Evolutionary conservation across 2,888 invertebrate genomes (phyloP).

Genomic region (Odontocerum albicorne): DNA sequence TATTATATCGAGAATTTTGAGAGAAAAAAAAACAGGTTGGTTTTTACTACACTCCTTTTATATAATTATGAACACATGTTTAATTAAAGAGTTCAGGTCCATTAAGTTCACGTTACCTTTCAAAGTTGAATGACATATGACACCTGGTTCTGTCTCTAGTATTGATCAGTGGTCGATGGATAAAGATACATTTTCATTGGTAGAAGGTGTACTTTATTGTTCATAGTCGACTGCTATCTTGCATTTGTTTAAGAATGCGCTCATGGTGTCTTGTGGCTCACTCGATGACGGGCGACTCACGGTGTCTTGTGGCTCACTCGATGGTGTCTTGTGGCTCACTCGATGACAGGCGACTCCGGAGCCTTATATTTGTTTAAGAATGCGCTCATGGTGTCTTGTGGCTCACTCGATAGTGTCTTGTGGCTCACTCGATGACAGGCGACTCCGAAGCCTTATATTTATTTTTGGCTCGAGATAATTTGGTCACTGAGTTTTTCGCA

Average conservation of each 20-base stretch:
- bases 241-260: conserved; percentile 35
- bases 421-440: conserved; percentile 20
- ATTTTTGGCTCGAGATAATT: conserved; percentile 21
- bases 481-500: conserved; percentile 16
- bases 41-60: no score
- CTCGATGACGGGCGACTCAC: conserved; percentile 21
- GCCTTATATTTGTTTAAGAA: conserved; percentile 26
- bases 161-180: conserved; percentile 23
- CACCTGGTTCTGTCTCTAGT: conserved; percentile 25
- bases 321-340: conserved; percentile 19
- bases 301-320: no score
- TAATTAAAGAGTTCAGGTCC: no score
- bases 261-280: conserved; percentile 18
- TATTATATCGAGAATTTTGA: no score
- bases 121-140: no score
- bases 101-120: no score
- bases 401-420: conserved; percentile 16
- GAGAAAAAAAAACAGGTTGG: no score
- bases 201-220: conserved; percentile 21
- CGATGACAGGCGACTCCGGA: conserved; percentile 19
- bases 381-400: conserved; percentile 28
- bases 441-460: conserved; percentile 19
- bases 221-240: conserved; percentile 15
- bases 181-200: conserved; percentile 22
- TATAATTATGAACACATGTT: no score